Evolutionary conservation across 2,797 vertebrate genomes (phyloP).

Genomic region (Lithobates pipiens): DNA sequence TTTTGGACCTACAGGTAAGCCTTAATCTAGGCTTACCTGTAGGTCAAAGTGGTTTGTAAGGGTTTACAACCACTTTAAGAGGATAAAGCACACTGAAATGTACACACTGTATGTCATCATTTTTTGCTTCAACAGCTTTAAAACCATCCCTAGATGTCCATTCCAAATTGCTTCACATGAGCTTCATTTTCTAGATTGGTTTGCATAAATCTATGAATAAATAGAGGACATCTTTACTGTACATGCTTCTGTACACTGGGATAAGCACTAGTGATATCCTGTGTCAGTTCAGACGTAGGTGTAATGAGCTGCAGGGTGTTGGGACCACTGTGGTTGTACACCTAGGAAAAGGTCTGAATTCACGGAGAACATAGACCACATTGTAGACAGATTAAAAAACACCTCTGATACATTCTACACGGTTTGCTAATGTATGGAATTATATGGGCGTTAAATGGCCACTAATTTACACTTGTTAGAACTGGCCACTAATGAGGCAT

Average conservation of each 20-base stretch:
- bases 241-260: no score
- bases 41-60: no score
- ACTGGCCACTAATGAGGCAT: conserved; percentile 1
- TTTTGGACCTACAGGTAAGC: no score
- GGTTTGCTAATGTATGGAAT: not conserved
- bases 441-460: not conserved
- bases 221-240: not conserved
- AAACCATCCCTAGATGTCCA: no score
- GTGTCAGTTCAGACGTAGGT: not conserved
- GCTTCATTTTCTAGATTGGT: no score
- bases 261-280: not conserved
- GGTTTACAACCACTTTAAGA: no score
- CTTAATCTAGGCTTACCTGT: no score
- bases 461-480: not conserved
- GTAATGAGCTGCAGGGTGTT: not conserved
- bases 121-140: no score
- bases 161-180: no score
- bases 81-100: no score
- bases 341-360: not conserved
- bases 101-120: no score
- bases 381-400: not conserved
- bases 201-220: no score
- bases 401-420: not conserved
- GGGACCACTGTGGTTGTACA: not conserved
- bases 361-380: not conserved